phyloP scores from a whole-genome alignment of 2,797 vertebrate species.

The Neosilurus mollespiculum region DNA sequence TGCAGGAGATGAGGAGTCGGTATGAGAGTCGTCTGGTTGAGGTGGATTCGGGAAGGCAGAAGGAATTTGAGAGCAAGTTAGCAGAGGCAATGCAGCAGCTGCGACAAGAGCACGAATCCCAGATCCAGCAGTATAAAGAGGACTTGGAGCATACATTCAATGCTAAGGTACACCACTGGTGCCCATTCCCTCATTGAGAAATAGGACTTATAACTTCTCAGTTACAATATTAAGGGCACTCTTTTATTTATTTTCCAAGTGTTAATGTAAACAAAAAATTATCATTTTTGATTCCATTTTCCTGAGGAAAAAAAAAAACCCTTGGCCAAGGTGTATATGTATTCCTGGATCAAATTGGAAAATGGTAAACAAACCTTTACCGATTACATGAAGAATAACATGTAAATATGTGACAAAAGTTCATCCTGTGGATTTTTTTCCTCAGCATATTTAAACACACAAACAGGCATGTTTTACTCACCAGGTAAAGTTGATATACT shows the following conservation, averaged over 20 bases:
- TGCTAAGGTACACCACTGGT: constrained; percentile 69
- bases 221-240: background rate
- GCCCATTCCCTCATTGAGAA: background rate
- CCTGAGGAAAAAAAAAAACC: background rate
- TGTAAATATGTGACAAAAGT: too few species aligned
- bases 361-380: background rate
- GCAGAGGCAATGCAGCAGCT: constrained; percentile 73
- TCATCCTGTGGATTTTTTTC: too few species aligned
- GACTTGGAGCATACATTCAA: constrained; percentile 75
- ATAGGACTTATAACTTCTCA: background rate
- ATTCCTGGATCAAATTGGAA: background rate
- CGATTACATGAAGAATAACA: background rate
- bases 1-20: constrained; percentile 70
- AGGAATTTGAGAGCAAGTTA: constrained; percentile 78
- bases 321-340: background rate
- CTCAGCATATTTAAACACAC: too few species aligned
- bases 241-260: background rate
- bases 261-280: background rate
- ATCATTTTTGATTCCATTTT: background rate
- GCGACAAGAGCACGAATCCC: constrained; percentile 73
- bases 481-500: too few species aligned
- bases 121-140: constrained; percentile 80
- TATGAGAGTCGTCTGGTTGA: constrained; percentile 76
- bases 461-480: too few species aligned
- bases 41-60: constrained; percentile 69